Evolutionary conservation across 2,113 vertebrate species (phyloP).

Genomic region (Etheostoma cragini): DNA sequence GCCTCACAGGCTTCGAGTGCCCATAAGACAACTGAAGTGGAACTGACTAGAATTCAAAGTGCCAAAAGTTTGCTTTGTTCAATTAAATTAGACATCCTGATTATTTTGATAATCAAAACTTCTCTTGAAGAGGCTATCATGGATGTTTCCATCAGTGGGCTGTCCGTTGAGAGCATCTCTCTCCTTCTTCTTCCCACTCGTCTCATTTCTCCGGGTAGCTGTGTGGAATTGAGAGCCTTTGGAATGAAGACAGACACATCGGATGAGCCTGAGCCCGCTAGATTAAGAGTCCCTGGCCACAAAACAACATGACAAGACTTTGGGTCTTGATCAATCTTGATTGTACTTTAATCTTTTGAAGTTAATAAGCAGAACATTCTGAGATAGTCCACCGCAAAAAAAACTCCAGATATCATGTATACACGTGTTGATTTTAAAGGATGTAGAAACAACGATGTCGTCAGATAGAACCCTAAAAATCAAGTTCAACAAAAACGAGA

Average conservation of each 20-base stretch:
- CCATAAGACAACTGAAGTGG: background rate
- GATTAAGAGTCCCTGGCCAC: constrained; percentile 31
- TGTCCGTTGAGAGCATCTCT: background rate
- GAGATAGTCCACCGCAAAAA: background rate
- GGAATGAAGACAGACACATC: constrained; percentile 22
- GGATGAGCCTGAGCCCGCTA: constrained; percentile 33
- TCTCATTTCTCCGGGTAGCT: constrained; percentile 21
- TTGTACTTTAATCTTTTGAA: constrained; percentile 21
- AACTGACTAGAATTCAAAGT: background rate
- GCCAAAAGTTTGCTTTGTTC: background rate
- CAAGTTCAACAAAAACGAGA: background rate
- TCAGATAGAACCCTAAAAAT: background rate
- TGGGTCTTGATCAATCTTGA: constrained; percentile 49
- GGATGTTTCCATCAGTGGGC: constrained; percentile 13
- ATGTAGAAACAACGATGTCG: background rate
- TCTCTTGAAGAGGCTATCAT: constrained; percentile 17
- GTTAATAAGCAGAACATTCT: constrained; percentile 6
- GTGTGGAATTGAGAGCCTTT: background rate
- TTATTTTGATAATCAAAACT: constrained; percentile 16
- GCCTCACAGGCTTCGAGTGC: background rate
- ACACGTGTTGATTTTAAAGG: background rate
- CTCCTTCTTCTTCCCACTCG: background rate
- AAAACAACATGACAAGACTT: constrained; percentile 55
- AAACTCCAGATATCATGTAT: background rate
- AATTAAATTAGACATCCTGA: background rate